phyloP scores from a whole-genome alignment of 2,888 invertebrate species.

The Girardia tigrina region DNA sequence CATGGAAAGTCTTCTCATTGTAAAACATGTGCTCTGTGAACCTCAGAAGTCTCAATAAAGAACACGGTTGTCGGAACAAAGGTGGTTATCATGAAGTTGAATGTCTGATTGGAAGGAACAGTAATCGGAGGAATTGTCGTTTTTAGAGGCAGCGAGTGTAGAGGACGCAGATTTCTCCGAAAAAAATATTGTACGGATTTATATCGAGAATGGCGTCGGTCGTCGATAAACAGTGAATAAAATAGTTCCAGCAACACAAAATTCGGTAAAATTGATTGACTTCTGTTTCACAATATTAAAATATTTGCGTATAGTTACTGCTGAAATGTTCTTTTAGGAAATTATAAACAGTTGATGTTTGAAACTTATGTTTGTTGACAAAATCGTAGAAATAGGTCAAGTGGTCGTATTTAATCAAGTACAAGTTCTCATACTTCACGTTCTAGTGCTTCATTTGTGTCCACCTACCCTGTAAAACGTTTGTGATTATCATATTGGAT shows the following conservation, averaged over 20 bases:
- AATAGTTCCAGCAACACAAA: neutral
- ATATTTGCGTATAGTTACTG: neutral
- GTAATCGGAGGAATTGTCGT: neutral
- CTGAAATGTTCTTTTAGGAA: neutral
- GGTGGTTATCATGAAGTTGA: neutral
- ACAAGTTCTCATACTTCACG: neutral
- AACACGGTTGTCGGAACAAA: neutral
- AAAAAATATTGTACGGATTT: neutral
- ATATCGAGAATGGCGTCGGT: neutral
- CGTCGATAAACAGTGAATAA: neutral
- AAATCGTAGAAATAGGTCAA: neutral
- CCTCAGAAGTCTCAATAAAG: neutral
- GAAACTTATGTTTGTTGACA: neutral
- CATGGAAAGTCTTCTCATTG: neutral
- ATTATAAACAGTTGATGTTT: neutral
- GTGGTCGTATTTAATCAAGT: neutral
- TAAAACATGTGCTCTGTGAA: neutral
- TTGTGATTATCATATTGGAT: too few species aligned
- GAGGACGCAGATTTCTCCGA: neutral
- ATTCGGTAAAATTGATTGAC: neutral
- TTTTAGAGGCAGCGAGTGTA: neutral
- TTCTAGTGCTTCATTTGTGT: too few species aligned
- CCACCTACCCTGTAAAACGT: too few species aligned
- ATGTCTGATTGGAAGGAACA: neutral
- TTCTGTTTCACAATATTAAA: neutral